Base-by-base conservation (phyloP, 2,888 invertebrate species). In the Ganaspis brasiliensis region DNA sequence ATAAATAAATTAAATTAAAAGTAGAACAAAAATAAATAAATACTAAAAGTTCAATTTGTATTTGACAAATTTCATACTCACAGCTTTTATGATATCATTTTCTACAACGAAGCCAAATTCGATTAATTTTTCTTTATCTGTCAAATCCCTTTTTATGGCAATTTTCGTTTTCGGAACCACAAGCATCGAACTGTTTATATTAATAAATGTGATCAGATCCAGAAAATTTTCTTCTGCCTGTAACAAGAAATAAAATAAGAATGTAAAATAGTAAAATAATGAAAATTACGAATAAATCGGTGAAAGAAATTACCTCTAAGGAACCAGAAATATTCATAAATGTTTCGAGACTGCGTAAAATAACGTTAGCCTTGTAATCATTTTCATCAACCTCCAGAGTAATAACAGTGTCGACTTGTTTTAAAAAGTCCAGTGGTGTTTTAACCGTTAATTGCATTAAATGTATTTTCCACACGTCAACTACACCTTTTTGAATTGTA, bases 101-200 rank as follows among this genome's bases (percentile, higher is more conserved):
- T 94, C 93, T 2, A 92, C 92, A 21, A 95, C 92, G 71, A 94
- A 93, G 12, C 94, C 94, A 2, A 95, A 93, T 35, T 94, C 94
- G 0, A 96, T 86, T 1, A 92, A 91, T 80, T 95, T 96, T 82
- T 95, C 95, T 0, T 92, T 90, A 0, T 93, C 93, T 0, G 94
- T 94, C 80, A 95, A 95, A 85, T 96, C 95, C 83, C 95, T 96
- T 83, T 94, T 95, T 59, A 95, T 93, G 82, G 93, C 92, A 84
- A 95, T 92, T 82, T 93, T 93, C 24, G 95, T 94, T 80, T 92
- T 93, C 74, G 96, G 96, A 72, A 96, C 92, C 2, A 93, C 93
- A 21, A 96, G 91, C 72, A 94, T 92, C 0, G 94, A 92, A 0
- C 96, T 95, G 0, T 94, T 93, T 1, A 96, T 91, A 81, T 94